Evolutionary conservation across 2,888 invertebrate species (phyloP).

Genomic region (Pocota personata): DNA sequence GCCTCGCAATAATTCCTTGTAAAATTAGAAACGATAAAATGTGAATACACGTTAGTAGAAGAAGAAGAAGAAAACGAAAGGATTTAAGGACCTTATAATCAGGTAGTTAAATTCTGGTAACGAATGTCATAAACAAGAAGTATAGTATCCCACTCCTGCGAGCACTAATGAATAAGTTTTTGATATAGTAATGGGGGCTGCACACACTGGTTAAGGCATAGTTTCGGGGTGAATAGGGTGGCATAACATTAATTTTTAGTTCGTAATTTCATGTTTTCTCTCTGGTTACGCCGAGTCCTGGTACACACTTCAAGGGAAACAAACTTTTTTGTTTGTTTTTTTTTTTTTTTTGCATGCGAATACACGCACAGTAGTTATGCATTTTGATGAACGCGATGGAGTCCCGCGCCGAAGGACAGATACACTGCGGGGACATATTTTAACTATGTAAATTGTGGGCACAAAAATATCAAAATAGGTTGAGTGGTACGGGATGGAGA

Average conservation of each 20-base stretch:
- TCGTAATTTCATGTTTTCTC: conserved; percentile 70
- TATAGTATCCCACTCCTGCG: neutral
- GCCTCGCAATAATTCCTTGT: conserved; percentile 68
- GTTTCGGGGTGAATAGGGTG: conserved; percentile 40
- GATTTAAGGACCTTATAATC: conserved; percentile 74
- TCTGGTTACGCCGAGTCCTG: conserved; percentile 63
- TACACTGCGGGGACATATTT: conserved; percentile 60
- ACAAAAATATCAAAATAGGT: conserved; percentile 44
- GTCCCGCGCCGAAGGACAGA: conserved; percentile 33
- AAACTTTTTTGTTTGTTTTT: conserved; percentile 6
- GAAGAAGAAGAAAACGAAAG: conserved; percentile 55
- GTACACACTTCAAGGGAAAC: conserved; percentile 64
- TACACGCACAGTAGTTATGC: conserved; percentile 66
- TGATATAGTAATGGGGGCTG: conserved; percentile 14
- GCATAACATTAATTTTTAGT: conserved; percentile 73
- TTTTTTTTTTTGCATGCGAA: conserved; percentile 38
- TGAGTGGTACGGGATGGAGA: neutral
- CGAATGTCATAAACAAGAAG: conserved; percentile 71
- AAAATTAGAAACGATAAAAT: conserved; percentile 71
- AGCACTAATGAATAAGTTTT: conserved; percentile 67
- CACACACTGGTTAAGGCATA: neutral
- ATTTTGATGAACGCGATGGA: conserved; percentile 56
- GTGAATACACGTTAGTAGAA: conserved; percentile 27
- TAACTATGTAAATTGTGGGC: conserved; percentile 51
- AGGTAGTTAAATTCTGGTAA: conserved; percentile 71